phyloP scores from a whole-genome alignment of 2,797 vertebrate genomes.

The Uromys caudimaculatus region DNA sequence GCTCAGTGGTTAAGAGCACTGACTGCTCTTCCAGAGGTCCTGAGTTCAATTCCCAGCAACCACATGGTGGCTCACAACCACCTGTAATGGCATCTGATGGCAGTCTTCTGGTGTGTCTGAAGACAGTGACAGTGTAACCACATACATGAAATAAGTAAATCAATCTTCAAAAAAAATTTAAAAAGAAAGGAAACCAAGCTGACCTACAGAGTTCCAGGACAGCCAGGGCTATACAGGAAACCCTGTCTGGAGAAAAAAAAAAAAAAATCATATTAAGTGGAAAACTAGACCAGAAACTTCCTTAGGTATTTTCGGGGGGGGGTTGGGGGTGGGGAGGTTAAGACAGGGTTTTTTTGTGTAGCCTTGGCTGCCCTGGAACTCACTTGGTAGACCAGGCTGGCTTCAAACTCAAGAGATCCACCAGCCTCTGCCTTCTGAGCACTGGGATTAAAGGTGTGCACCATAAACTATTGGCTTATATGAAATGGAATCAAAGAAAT shows the following conservation, averaged over 20 bases:
- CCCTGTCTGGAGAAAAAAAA: not conserved
- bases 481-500: slow-evolving; percentile 53
- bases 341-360: not conserved
- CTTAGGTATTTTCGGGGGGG: not conserved
- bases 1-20: too few relatives aligned
- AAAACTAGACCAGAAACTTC: not conserved
- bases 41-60: too few relatives aligned
- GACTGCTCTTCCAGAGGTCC: too few relatives aligned
- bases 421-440: not conserved
- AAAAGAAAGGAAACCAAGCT: not conserved
- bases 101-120: too few relatives aligned
- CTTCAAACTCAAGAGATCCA: not conserved
- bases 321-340: not conserved
- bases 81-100: too few relatives aligned
- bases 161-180: too few relatives aligned
- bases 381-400: not conserved
- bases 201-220: not conserved
- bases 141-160: too few relatives aligned
- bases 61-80: too few relatives aligned
- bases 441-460: not conserved
- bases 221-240: not conserved
- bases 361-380: not conserved
- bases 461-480: slow-evolving; percentile 24
- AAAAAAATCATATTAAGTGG: not conserved
- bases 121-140: too few relatives aligned